Evolutionary conservation across 2,113 vertebrate genomes (phyloP), one percentile per base, ranked within the genome.

Genomic region (Cacatua alba): DNA sequence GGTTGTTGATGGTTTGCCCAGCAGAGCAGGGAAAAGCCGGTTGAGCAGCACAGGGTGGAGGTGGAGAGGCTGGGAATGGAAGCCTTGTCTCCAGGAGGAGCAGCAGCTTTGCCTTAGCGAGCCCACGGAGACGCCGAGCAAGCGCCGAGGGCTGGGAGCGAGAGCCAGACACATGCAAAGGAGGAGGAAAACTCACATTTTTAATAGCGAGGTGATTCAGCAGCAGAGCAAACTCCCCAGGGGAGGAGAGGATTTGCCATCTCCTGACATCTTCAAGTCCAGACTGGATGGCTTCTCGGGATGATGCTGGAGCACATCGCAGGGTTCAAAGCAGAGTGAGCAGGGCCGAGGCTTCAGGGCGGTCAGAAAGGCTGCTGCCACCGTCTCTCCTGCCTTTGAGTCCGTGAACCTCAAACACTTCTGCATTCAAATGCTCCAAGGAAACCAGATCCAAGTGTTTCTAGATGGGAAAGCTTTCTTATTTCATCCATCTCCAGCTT

Each of bases 211-310:
- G 79, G 82, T 28, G 94, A 96, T 92, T 89, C 94, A 92, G 25
- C 79, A 57, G 8, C 70, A 70, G 31, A 80, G 77, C 63, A 69
- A 87, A 4, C 60, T 55, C 82, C 84, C 89, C 55, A 3, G 79
- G 89, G 65, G 74, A 11, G 55, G 55, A 28, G 82, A 74, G 92
- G 75, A 44, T 95, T 75, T 72, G 60, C 89, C 86, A 74, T 70
- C 90, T 92, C 94, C 57, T 24, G 21, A 90, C 41, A 9, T 48
- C 79, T 85, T 90, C 92, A 78, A 94, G 94, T 26, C 92, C 92
- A 29, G 95, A 81, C 94, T 96, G 95, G 95, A 95, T 63, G 76
- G 87, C 16, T 90, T 39, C 65, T 69, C 0, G 12, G 81, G 88
- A 51, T 8, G 87, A 6, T 28, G 88, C 83, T 4, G 74, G 49